These are phyloP conservation scores for Drosophila tropicalis DNA, from an alignment of 1,140 invertebrate genomes.

Conservation along the genomic window DNA sequence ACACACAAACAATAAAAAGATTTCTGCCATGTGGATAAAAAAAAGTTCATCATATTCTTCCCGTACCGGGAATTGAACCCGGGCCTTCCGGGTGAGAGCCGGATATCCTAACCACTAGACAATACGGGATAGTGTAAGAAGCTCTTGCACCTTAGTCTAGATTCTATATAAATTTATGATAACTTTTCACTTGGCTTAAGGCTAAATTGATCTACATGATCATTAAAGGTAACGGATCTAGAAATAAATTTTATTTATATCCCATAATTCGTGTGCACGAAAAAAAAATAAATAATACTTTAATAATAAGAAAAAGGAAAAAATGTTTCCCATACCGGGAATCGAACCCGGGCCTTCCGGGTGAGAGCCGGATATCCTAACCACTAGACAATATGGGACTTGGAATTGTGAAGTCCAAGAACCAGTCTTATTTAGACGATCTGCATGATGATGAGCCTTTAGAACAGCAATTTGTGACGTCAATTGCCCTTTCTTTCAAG, in stretches of 20 bases:
- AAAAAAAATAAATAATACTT: neutral
- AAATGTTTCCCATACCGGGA: conserved; percentile 86
- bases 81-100: conserved; percentile 92
- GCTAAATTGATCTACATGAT: too few species aligned
- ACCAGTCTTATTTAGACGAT: too few species aligned
- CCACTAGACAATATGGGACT: conserved; percentile 89
- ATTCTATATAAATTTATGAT: too few species aligned
- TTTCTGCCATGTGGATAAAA: neutral
- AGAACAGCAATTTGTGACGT: too few species aligned
- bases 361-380: conserved; percentile 94
- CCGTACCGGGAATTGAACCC: conserved; percentile 33
- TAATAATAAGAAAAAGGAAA: neutral
- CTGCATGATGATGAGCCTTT: too few species aligned
- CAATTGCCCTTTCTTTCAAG: too few species aligned
- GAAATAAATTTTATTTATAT: too few species aligned
- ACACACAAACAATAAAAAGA: neutral
- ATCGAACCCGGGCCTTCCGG: conserved; percentile 93
- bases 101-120: conserved; percentile 90
- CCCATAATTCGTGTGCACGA: neutral
- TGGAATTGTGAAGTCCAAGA: neutral
- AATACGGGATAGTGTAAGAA: neutral
- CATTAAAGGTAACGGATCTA: too few species aligned
- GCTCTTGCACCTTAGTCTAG: too few species aligned
- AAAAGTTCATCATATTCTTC: conserved; percentile 1
- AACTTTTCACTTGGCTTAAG: too few species aligned